Base-by-base conservation (phyloP, 2,797 vertebrate species). In the Periparus ater region DNA sequence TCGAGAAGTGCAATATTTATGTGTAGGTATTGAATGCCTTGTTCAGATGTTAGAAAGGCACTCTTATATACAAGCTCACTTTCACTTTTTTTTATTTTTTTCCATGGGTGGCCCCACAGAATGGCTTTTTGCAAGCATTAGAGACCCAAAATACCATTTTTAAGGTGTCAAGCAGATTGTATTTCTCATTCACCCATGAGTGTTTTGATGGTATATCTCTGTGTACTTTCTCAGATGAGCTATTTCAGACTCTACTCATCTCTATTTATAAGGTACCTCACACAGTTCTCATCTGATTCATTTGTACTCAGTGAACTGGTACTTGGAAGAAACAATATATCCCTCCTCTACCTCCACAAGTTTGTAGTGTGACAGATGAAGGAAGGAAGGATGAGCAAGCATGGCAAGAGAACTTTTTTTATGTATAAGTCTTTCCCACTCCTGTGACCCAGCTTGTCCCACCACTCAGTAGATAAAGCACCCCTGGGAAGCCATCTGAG, bases 191-290 rank as follows among this genome's bases (percentile, higher is more conserved):
- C 22, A 38, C 11, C 51, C 72, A 42, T 44, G 66, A 88, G 38
- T 72, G 63, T 76, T 94, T 86, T 60, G 70, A 79, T 68, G 48
- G 44, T 70, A 76, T 79, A 76, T 76, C 51, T 77, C 25, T 86
- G 65, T 79, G 78, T 54, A 51, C 73, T 95, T 94, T 84, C 47
- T 82, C 77, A 86, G 66, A 75, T 76, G 44, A 85, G 13, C 50
- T 92, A 82, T 94, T 96, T 96, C 67, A 82, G 60, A 44, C n/a
- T 75, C 11, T 67, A 65, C 23, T 90, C n/a, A 27, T 76, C 32
- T 88, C 75, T 93, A 70, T 90, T 91, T 95, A 71, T 82, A 96
- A 89, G 44, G 44, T 34, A 75, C 21, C 55, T 92, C 29, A 54
- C 32, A 40, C 13, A 85, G n/a, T 75, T 71, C 53, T 87, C 72